Evolutionary conservation across 2,797 vertebrate genomes (phyloP).

Genomic region (Falco concolor): DNA sequence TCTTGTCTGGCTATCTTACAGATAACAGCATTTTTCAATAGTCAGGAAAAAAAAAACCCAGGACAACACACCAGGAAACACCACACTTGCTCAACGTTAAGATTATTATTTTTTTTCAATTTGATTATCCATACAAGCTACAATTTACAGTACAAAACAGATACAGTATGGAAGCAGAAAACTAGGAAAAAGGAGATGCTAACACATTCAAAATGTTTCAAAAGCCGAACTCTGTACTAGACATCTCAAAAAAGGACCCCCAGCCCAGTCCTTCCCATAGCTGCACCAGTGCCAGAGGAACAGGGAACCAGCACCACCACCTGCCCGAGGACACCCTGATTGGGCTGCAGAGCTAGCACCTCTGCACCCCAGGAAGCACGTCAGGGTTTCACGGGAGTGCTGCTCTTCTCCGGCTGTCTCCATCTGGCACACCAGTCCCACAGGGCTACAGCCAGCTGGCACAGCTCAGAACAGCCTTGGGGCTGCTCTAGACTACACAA

Average conservation of each 20-base stretch:
- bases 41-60: neutral
- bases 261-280: neutral
- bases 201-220: neutral
- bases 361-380: neutral
- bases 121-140: neutral
- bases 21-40: neutral
- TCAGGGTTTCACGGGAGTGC: neutral
- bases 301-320: neutral
- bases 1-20: neutral
- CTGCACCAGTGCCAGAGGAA: neutral
- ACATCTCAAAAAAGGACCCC: neutral
- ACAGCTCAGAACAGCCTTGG: neutral
- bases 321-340: neutral
- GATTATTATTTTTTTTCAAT: neutral
- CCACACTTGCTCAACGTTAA: neutral
- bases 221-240: neutral
- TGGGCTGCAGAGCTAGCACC: neutral
- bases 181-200: neutral
- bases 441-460: constrained; percentile 38
- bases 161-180: neutral
- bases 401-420: constrained; percentile 4
- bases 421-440: constrained; percentile 35
- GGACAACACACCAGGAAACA: neutral
- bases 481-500: constrained; percentile 11
- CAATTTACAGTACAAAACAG: neutral